Evolutionary conservation across 2,888 invertebrate genomes (phyloP).

Genomic region (Hydrotaea diabolus): DNA sequence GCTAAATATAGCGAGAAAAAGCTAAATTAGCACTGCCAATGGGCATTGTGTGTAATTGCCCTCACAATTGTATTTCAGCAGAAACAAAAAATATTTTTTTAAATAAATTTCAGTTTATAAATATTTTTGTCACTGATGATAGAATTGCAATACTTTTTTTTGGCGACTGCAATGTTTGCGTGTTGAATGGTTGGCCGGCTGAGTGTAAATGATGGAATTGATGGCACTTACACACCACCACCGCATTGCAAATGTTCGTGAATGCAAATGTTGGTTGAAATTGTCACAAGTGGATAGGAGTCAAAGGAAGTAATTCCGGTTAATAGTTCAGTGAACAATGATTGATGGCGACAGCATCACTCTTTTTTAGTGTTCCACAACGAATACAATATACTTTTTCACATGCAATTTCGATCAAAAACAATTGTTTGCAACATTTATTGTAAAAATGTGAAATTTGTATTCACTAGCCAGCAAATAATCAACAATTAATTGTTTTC

Average conservation of each 20-base stretch:
- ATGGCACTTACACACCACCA: neutral
- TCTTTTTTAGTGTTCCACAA: neutral
- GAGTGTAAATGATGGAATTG: neutral
- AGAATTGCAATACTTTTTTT: neutral
- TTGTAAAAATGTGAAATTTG: too few species aligned
- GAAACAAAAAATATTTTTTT: conserved; percentile 7
- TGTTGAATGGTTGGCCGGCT: too few species aligned
- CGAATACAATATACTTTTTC: neutral
- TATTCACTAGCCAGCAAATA: too few species aligned
- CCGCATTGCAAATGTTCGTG: neutral
- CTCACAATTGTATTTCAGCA: neutral
- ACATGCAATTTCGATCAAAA: neutral
- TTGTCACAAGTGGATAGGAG: neutral
- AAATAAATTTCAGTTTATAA: conserved; percentile 30
- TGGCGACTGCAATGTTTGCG: neutral
- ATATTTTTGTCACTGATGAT: conserved; percentile 14
- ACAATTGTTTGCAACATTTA: neutral
- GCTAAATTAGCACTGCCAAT: too few species aligned
- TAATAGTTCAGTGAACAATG: conserved; percentile 5
- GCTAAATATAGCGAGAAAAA: too few species aligned
- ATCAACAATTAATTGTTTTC: too few species aligned
- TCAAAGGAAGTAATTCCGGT: conserved; percentile 31
- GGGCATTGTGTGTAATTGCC: neutral
- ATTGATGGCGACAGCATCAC: neutral
- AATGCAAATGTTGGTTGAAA: neutral